Evolutionary conservation across 2,113 vertebrate genomes (phyloP).

Genomic region (Pangasianodon gigas): DNA sequence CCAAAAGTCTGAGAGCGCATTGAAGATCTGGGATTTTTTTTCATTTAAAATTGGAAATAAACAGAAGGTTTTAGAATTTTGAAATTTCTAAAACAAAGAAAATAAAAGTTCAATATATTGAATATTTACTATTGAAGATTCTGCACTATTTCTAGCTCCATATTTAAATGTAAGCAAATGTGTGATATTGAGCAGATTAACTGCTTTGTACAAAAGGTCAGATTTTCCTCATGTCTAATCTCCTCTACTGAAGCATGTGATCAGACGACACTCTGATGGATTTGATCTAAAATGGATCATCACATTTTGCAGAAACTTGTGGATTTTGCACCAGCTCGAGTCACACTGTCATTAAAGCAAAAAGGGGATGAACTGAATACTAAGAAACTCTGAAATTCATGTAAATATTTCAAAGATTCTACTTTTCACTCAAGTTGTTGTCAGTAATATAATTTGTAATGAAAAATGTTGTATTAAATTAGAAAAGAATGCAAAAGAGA

Average conservation of each 20-base stretch:
- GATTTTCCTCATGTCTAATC: not conserved
- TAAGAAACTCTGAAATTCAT: not conserved
- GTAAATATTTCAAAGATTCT: not conserved
- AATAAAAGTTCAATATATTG: not conserved
- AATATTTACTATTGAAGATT: not conserved
- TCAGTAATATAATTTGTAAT: not conserved
- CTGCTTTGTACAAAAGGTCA: not conserved
- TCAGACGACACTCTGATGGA: not conserved
- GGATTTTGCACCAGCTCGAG: not conserved
- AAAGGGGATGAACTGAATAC: not conserved
- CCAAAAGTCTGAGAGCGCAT: not conserved
- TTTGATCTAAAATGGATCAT: not conserved
- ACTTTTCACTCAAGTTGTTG: not conserved
- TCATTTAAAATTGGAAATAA: not conserved
- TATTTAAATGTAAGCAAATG: not conserved
- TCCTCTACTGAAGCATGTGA: not conserved
- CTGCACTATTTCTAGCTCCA: not conserved
- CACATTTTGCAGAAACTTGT: not conserved
- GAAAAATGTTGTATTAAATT: not conserved
- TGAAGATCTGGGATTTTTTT: not conserved
- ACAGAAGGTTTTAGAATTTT: too few species aligned
- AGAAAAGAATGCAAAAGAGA: not conserved
- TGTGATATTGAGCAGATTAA: not conserved
- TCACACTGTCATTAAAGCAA: not conserved
- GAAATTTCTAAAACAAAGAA: not conserved